Percentiles rank a stretch among this genome's conserved stretches.
phyloP scores from a whole-genome alignment of 2,888 invertebrate species.

The Conomelus anceps region DNA sequence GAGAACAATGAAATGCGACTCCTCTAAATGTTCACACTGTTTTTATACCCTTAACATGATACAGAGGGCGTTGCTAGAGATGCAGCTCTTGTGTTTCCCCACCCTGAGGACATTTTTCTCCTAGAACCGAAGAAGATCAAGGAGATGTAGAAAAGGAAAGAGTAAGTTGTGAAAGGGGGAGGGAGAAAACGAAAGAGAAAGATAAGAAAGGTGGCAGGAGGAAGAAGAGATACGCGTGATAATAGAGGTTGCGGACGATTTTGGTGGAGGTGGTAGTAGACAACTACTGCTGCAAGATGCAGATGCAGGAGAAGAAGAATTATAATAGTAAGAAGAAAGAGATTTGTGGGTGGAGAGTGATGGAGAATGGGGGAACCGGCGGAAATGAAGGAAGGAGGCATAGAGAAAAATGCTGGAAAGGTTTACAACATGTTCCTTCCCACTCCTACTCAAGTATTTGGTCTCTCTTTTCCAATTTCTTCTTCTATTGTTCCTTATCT shows the following conservation, averaged over 20 bases:
- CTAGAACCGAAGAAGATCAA: not conserved
- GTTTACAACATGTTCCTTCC: not conserved
- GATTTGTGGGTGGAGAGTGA: not conserved
- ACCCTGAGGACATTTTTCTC: not conserved
- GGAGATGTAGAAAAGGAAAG: not conserved
- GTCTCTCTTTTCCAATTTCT: too few relatives aligned
- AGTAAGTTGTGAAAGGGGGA: not conserved
- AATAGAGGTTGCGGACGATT: not conserved
- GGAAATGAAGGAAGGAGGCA: not conserved
- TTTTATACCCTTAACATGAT: not conserved
- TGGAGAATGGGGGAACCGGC: too few relatives aligned
- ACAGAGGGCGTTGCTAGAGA: not conserved
- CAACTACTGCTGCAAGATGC: not conserved
- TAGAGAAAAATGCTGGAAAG: not conserved
- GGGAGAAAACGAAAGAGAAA: not conserved
- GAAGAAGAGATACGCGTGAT: not conserved
- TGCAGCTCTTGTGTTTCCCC: not conserved
- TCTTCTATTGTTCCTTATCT: not conserved
- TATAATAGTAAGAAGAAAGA: not conserved
- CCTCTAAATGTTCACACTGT: not conserved
- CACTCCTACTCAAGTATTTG: not conserved
- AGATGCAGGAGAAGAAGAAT: not conserved
- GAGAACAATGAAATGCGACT: not conserved
- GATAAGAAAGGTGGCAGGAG: not conserved
- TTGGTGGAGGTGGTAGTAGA: not conserved